phyloP scores from a whole-genome alignment of 92 coral and sea anemone genomes.

The Ricordea florida region DNA sequence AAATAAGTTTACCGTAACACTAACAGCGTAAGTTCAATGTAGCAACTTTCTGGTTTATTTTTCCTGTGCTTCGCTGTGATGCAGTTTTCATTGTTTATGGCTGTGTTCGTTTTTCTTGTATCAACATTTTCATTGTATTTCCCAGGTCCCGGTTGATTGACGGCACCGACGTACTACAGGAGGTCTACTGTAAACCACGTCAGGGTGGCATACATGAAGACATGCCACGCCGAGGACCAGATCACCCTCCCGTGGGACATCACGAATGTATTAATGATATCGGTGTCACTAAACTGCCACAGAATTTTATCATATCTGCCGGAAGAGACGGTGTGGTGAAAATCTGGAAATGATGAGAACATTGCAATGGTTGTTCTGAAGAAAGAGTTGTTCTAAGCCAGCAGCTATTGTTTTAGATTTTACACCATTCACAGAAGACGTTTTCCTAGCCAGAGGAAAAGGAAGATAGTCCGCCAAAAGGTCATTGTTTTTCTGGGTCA shows the following conservation, averaged over 20 bases:
- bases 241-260: slow-evolving; percentile 96
- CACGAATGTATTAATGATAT: slow-evolving; percentile 97
- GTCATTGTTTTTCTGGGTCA: no score
- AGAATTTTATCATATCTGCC: slow-evolving; percentile 91
- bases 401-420: no score
- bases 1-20: no score
- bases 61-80: no score
- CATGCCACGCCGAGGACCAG: slow-evolving; percentile 96
- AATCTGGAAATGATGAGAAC: slow-evolving; percentile 96
- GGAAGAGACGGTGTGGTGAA: slow-evolving; percentile 94
- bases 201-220: slow-evolving; percentile 91
- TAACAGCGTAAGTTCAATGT: no score
- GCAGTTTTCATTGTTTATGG: no score
- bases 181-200: slow-evolving; percentile 86
- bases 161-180: slow-evolving; percentile 95
- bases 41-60: no score
- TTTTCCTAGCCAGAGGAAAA: no score
- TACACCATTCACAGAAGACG: no score
- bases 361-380: no score
- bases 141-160: slow-evolving; percentile 89
- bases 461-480: no score
- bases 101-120: not conserved
- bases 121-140: not conserved
- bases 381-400: no score
- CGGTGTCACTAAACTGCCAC: slow-evolving; percentile 81